Evolutionary conservation across 2,888 invertebrate species (phyloP), one percentile per base, ranked within the genome.

Genomic region (Syrphus vitripennis): DNA sequence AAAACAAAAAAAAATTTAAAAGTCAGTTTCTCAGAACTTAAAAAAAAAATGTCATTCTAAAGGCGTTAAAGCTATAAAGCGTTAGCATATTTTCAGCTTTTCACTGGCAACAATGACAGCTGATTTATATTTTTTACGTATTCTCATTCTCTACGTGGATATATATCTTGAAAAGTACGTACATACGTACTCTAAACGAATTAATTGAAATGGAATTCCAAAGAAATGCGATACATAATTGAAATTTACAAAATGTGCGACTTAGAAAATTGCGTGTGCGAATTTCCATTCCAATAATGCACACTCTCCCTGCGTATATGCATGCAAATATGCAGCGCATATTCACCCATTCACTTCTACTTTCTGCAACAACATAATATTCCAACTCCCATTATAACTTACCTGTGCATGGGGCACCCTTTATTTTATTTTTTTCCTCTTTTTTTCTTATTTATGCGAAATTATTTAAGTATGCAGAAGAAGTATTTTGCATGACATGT

Each of bases 381-480:
- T 34, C 16, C 21, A 19, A 40, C 21, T 37, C 34, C 16, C n/a
- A n/a, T n/a, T n/a, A n/a, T n/a, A n/a, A n/a, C n/a, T n/a, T 45
- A 50, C 45, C 34, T 69, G n/a, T n/a, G 21, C 59, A 37, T 21
- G 34, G 34, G 34, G 65, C 70, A 81, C 75, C 81, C 61, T 53
- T 42, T 6, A n/a, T 40, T 65, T 59, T 16, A 37, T 59, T 37
- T 34, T 6, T 0, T 31, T 16, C 6, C 10, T 6, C n/a, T 16
- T 55, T n/a, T 29, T 14, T 7, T 10, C 31, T 9, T 57, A 16
- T 26, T n/a, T 21, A n/a, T 0, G 65, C 31, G 14, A 50, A 34
- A 67, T 50, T 48, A 55, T 76, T 84, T 84, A 80, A 77, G 80
- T 80, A 84, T 84, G 84, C 84, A 84, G 29, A 72, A 72, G 80